Conservation (phyloP, 2,113 vertebrate genomes). For the Empidonax alnorum region DNA sequence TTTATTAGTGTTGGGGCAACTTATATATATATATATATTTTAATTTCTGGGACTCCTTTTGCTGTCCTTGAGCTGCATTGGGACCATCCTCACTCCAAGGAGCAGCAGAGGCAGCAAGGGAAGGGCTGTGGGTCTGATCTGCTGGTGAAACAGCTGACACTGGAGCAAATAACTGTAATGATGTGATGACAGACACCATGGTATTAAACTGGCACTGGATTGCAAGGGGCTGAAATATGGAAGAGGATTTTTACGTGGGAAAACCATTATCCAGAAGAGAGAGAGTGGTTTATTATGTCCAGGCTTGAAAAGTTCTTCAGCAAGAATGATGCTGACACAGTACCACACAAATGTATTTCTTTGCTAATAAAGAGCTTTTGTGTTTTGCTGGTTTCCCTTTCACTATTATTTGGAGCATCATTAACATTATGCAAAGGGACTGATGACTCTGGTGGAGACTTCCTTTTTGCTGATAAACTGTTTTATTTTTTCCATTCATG, state of each 20-base stretch:
- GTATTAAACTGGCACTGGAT: neutral
- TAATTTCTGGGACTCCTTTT: neutral
- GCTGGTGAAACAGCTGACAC: neutral
- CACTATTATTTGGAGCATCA: neutral
- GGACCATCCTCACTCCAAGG: neutral
- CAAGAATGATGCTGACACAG: neutral
- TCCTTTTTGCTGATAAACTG: neutral
- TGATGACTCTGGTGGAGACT: neutral
- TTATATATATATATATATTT: neutral
- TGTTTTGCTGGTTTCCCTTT: neutral
- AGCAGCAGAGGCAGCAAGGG: neutral
- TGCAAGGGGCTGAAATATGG: conserved; percentile 9
- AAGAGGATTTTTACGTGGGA: neutral
- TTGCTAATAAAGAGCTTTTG: neutral
- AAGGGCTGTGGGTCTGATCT: neutral
- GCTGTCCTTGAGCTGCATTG: neutral
- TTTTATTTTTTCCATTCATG: neutral
- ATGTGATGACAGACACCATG: neutral
- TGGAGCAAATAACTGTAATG: neutral
- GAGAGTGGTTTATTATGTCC: neutral
- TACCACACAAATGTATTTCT: neutral
- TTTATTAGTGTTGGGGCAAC: neutral
- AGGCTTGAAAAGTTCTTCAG: neutral
- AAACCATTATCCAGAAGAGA: neutral
- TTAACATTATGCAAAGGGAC: neutral